Percentiles rank a stretch among this genome's conserved stretches.
These are phyloP conservation scores for Brachionichthys hirsutus DNA, from an alignment of 2,113 vertebrate genomes.

Conservation along the genomic window DNA sequence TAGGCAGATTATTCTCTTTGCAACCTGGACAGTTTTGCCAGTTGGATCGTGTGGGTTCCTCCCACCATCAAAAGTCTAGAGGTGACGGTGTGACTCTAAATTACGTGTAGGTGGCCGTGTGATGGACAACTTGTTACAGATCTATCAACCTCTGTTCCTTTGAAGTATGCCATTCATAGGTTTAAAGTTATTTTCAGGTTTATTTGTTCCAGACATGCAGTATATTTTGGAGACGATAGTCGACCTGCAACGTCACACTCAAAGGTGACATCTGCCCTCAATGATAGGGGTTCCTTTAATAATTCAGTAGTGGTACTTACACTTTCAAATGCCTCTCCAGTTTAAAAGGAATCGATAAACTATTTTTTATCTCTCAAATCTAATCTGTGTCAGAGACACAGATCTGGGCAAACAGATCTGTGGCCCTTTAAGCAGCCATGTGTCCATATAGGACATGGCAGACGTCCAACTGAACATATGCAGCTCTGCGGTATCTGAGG, in stretches of 20 bases:
- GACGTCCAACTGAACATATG: conserved; percentile 67
- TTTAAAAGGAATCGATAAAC: no score
- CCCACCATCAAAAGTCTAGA: no score
- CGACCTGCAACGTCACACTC: neutral
- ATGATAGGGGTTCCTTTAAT: neutral
- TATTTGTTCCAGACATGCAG: conserved; percentile 13
- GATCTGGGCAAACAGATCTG: conserved; percentile 52
- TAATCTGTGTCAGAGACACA: conserved; percentile 47
- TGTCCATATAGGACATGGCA: conserved; percentile 67
- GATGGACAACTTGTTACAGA: no score
- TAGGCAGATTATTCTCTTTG: no score
- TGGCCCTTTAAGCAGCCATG: conserved; percentile 64
- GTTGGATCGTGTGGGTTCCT: no score
- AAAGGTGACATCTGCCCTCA: no score
- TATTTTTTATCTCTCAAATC: conserved; percentile 10
- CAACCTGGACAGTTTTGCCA: no score
- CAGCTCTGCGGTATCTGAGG: conserved; percentile 37
- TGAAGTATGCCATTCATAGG: neutral
- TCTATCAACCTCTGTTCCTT: neutral
- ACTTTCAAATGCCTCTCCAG: no score
- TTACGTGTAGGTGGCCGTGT: no score
- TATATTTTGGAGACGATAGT: neutral
- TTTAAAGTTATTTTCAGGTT: conserved; percentile 11
- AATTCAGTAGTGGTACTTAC: no score
- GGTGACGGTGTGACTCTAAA: no score